Conservation (phyloP, 30 jellyfish, hydroid and myxozoan species). For the Morbakka virulenta region DNA sequence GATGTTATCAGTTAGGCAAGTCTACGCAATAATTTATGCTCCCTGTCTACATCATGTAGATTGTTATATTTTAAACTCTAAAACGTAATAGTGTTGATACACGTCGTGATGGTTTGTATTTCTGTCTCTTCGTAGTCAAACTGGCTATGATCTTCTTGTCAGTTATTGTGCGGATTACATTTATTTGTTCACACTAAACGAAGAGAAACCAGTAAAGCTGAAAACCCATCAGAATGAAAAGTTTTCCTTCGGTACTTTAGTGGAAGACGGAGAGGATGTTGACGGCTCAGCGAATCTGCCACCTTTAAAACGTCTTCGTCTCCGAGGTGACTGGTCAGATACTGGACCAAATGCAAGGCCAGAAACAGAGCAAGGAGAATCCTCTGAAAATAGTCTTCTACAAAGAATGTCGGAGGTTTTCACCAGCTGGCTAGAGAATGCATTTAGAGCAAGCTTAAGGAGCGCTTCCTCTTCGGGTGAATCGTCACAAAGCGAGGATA, state of each 20-base stretch:
- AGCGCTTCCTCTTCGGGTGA: too few species aligned
- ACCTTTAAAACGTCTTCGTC: constrained; percentile 71
- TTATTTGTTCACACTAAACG: constrained; percentile 54
- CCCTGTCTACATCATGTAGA: too few species aligned
- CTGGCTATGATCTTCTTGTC: constrained; percentile 67
- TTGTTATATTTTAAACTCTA: too few species aligned
- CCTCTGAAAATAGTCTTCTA: constrained; percentile 39
- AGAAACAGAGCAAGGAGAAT: constrained; percentile 50
- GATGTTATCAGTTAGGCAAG: too few species aligned
- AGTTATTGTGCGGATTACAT: constrained; percentile 84
- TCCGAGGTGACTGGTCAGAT: constrained; percentile 97
- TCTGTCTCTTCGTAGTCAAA: constrained; percentile 55
- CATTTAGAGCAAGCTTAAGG: too few species aligned
- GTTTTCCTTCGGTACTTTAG: too few species aligned
- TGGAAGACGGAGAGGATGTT: not conserved
- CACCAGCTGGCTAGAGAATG: constrained; percentile 69
- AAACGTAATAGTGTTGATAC: too few species aligned
- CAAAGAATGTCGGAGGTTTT: constrained; percentile 73
- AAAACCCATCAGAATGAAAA: not conserved
- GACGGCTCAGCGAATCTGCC: constrained; percentile 35
- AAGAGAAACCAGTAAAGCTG: constrained; percentile 1
- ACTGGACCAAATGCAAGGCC: constrained; percentile 97
- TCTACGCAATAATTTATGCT: too few species aligned
- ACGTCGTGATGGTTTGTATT: too few species aligned
- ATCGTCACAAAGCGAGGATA: too few species aligned